phyloP scores from a whole-genome alignment of 2,797 vertebrate genomes.

The Gallinago solitaria region DNA sequence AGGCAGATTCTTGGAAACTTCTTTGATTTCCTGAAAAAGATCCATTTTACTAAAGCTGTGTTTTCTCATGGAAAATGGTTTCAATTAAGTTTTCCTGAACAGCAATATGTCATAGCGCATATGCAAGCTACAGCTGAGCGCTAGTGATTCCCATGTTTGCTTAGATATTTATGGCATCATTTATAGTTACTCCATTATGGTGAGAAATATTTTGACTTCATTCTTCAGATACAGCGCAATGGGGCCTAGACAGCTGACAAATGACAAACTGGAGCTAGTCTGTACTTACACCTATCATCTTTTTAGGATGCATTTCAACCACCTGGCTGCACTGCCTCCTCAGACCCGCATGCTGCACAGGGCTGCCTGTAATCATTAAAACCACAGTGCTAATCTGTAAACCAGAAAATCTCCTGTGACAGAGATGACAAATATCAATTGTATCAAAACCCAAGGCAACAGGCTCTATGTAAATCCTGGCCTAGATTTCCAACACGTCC shows the following conservation, averaged over 20 bases:
- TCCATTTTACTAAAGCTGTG: slow-evolving; percentile 26
- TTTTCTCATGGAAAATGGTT: slow-evolving; percentile 49
- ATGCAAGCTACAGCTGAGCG: slow-evolving; percentile 53
- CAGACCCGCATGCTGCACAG: not conserved
- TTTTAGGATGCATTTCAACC: slow-evolving; percentile 34
- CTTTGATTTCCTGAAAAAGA: slow-evolving; percentile 27
- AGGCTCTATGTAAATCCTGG: not conserved
- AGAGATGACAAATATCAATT: slow-evolving; percentile 17
- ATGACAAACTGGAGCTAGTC: slow-evolving; percentile 17
- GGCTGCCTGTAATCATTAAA: not conserved
- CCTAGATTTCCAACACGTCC: slow-evolving; percentile 1
- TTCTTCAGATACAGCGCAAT: slow-evolving; percentile 6
- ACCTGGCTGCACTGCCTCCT: slow-evolving; percentile 5
- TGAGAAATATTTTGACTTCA: slow-evolving; percentile 48
- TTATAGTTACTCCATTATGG: slow-evolving; percentile 28
- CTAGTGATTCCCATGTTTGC: slow-evolving; percentile 49
- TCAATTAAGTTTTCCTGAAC: slow-evolving; percentile 53
- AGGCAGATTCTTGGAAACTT: slow-evolving; percentile 36
- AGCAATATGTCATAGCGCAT: slow-evolving; percentile 59
- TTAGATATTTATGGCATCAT: slow-evolving; percentile 53
- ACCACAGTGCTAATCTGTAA: not conserved
- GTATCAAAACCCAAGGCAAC: not conserved
- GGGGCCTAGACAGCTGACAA: slow-evolving; percentile 14
- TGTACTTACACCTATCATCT: slow-evolving; percentile 1
- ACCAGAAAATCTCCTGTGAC: not conserved